phyloP scores from a whole-genome alignment of 2,797 vertebrate species.

The Typhlichthys subterraneus region DNA sequence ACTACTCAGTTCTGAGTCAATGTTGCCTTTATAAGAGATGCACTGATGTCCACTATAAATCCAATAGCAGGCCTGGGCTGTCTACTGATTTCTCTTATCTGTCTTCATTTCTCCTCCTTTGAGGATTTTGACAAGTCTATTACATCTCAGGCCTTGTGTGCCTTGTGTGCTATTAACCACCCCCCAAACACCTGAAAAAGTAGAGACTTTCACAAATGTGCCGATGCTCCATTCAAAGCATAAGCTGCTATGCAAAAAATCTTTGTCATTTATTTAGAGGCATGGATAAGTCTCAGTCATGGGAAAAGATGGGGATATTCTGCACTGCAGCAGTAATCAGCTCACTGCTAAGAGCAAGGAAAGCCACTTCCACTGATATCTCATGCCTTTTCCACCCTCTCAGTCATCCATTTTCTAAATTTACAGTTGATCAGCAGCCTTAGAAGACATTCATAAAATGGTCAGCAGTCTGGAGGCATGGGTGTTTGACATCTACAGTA shows the following conservation, averaged over 20 bases:
- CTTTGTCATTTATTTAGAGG: slow-evolving; percentile 39
- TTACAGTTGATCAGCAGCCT: no score
- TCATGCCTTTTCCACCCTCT: slow-evolving; percentile 1
- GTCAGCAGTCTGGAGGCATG: no score
- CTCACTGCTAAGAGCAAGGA: slow-evolving; percentile 35
- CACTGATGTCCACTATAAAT: slow-evolving; percentile 4
- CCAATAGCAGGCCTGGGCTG: slow-evolving; percentile 12
- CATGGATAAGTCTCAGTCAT: slow-evolving; percentile 25
- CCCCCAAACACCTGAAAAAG: background rate
- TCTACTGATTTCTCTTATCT: slow-evolving; percentile 26
- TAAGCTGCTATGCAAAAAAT: slow-evolving; percentile 39
- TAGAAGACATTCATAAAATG: no score
- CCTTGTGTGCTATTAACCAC: background rate
- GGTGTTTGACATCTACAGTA: no score
- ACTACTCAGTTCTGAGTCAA: background rate
- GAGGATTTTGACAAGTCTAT: slow-evolving; percentile 59
- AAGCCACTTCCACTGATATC: slow-evolving; percentile 24
- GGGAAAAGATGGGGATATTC: slow-evolving; percentile 35
- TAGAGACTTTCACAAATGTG: slow-evolving; percentile 11
- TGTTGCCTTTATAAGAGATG: slow-evolving; percentile 7
- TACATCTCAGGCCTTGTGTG: slow-evolving; percentile 40
- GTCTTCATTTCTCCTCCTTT: slow-evolving; percentile 20
- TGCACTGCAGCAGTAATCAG: slow-evolving; percentile 49
- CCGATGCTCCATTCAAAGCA: background rate
- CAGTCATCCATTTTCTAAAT: background rate